Evolutionary conservation across 1,140 invertebrate genomes (phyloP).

Genomic region (Lanistes nyassanus): DNA sequence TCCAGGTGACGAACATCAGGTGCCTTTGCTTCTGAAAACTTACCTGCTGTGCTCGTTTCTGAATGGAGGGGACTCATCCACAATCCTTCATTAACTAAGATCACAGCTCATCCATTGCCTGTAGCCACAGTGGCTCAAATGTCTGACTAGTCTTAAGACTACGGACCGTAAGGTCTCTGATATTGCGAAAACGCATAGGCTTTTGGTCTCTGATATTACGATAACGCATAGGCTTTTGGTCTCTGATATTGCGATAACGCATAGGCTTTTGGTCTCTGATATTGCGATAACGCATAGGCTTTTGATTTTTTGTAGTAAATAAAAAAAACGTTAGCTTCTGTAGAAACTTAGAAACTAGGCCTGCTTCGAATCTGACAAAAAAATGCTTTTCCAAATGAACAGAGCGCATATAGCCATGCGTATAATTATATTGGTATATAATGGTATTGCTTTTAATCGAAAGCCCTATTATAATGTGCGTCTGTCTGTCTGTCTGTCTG

Average conservation of each 20-base stretch:
- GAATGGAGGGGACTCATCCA: background rate
- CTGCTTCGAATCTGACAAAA: background rate
- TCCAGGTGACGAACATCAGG: background rate
- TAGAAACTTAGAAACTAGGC: background rate
- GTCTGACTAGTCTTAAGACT: too few relatives aligned
- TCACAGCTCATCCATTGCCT: background rate
- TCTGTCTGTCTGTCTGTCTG: background rate
- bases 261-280: too few relatives aligned
- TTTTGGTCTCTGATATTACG: background rate
- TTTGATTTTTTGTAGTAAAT: too few relatives aligned
- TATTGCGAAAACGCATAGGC: background rate
- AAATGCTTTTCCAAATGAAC: constrained; percentile 1
- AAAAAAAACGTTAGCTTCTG: too few relatives aligned
- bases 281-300: too few relatives aligned
- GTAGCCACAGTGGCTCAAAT: too few relatives aligned
- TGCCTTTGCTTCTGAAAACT: background rate
- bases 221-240: background rate
- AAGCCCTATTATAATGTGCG: background rate
- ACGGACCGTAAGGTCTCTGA: too few relatives aligned
- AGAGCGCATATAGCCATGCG: background rate
- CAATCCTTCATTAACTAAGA: background rate
- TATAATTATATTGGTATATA: background rate
- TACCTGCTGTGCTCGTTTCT: background rate
- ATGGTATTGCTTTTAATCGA: background rate
- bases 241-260: too few relatives aligned